phyloP scores from a whole-genome alignment of 30 jellyfish, hydroid and myxozoan species.

The Aurelia aurita complex sp. Pacific region DNA sequence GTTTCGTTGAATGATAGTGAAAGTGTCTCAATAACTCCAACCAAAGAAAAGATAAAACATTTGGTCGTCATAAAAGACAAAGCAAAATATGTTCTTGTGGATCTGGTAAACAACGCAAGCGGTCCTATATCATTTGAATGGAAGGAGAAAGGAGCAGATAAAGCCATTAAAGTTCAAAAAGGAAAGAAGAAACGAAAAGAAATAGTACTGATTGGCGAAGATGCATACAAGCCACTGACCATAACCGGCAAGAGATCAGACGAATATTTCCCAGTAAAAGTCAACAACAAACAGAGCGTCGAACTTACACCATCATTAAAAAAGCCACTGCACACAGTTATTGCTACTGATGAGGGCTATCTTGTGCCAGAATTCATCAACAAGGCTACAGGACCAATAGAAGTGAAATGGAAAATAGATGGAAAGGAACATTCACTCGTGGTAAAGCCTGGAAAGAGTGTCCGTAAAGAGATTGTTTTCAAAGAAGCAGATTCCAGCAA shows the following conservation, averaged over 20 bases:
- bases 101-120: neutral
- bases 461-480: no score
- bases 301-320: neutral
- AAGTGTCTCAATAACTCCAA: slow-evolving; percentile 12
- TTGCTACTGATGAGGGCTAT: slow-evolving; percentile 3
- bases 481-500: no score
- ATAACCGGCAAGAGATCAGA: neutral
- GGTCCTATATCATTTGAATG: neutral
- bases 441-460: neutral
- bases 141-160: neutral
- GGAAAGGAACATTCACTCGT: slow-evolving; percentile 10
- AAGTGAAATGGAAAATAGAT: slow-evolving; percentile 23
- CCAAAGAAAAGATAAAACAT: neutral
- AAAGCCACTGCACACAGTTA: neutral
- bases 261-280: neutral
- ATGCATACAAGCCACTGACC: neutral
- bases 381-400: slow-evolving; percentile 20
- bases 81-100: neutral
- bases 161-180: neutral
- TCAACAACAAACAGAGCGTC: neutral
- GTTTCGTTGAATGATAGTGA: slow-evolving; percentile 27
- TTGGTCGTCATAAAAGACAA: neutral
- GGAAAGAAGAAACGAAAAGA: slow-evolving; percentile 4
- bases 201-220: neutral
- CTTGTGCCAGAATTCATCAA: slow-evolving; percentile 15